These are phyloP conservation scores for Malacosoma neustria DNA, from an alignment of 2,888 invertebrate species.

Conservation along the genomic window DNA sequence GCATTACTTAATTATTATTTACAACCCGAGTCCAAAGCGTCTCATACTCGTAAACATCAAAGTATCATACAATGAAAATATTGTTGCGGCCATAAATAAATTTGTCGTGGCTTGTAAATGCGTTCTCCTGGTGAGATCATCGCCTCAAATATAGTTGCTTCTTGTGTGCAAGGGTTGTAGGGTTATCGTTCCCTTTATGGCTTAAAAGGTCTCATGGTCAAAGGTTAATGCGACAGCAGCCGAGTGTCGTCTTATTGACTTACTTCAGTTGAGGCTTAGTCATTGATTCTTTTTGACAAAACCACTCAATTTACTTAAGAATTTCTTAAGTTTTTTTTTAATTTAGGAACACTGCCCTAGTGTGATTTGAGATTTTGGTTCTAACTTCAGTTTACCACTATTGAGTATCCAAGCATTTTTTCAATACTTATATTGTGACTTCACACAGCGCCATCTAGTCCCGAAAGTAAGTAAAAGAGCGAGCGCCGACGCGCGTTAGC, in stretches of 20 bases:
- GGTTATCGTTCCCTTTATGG: constrained; percentile 14
- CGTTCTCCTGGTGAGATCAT: constrained; percentile 48
- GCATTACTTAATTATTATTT: background rate
- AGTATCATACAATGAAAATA: constrained; percentile 26
- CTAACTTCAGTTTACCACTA: too few relatives aligned
- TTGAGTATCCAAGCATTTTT: too few relatives aligned
- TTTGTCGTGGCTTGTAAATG: background rate
- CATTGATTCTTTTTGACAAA: too few relatives aligned
- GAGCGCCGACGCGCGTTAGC: too few relatives aligned
- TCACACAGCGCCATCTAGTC: too few relatives aligned
- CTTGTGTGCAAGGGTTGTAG: constrained; percentile 13
- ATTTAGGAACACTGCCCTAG: too few relatives aligned
- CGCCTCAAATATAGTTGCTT: constrained; percentile 36
- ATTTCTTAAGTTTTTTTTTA: too few relatives aligned
- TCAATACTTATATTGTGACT: too few relatives aligned
- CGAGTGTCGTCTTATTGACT: background rate
- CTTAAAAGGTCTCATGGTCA: constrained; percentile 1
- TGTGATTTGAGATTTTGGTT: too few relatives aligned
- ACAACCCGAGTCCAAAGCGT: background rate
- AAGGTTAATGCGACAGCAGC: background rate
- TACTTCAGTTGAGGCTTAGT: too few relatives aligned
- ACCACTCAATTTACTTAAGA: too few relatives aligned
- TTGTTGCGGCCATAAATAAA: constrained; percentile 29
- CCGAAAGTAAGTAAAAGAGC: too few relatives aligned
- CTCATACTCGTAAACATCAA: constrained; percentile 13